These are phyloP conservation scores for Lampris megalopsis DNA, from an alignment of 2,113 vertebrate species.

Conservation along the genomic window DNA sequence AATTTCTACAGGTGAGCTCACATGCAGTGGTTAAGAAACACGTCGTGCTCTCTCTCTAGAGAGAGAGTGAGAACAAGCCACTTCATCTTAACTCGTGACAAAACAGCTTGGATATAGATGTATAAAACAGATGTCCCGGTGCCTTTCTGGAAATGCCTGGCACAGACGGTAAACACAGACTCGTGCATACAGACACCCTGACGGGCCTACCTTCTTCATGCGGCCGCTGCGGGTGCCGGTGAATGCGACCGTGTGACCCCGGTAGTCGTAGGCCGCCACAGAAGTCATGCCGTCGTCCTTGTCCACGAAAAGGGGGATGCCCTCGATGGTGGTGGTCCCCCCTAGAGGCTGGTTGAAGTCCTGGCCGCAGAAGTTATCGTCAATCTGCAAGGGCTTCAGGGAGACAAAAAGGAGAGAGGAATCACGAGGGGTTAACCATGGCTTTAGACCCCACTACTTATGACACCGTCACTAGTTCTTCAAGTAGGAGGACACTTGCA, in stretches of 20 bases:
- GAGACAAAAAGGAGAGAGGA: not conserved
- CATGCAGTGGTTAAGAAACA: not conserved
- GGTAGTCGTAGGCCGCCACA: slow-evolving; percentile 94
- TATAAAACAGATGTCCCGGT: no score
- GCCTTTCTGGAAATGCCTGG: not conserved
- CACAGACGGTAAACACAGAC: slow-evolving; percentile 3
- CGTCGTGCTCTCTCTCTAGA: no score
- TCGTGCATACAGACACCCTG: not conserved
- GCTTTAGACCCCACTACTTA: slow-evolving; percentile 43
- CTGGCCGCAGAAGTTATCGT: slow-evolving; percentile 97
- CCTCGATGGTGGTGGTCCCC: slow-evolving; percentile 94
- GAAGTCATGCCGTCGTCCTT: slow-evolving; percentile 98
- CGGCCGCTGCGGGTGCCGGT: slow-evolving; percentile 89
- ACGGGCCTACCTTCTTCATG: slow-evolving; percentile 91
- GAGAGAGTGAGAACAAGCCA: not conserved
- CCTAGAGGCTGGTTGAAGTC: slow-evolving; percentile 99
- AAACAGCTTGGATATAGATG: no score
- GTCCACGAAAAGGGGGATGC: slow-evolving; percentile 92
- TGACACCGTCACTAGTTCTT: slow-evolving; percentile 62
- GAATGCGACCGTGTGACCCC: slow-evolving; percentile 92
- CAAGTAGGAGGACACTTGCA: no score
- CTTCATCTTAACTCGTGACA: no score
- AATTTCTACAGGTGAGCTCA: not conserved
- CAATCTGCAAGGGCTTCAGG: slow-evolving; percentile 93
- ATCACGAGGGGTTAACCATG: slow-evolving; percentile 14